A percentile compares a stretch with the other conserved stretches of the same genome.
phyloP scores from a whole-genome alignment of 2,113 vertebrate genomes.

The Clarias magur region DNA sequence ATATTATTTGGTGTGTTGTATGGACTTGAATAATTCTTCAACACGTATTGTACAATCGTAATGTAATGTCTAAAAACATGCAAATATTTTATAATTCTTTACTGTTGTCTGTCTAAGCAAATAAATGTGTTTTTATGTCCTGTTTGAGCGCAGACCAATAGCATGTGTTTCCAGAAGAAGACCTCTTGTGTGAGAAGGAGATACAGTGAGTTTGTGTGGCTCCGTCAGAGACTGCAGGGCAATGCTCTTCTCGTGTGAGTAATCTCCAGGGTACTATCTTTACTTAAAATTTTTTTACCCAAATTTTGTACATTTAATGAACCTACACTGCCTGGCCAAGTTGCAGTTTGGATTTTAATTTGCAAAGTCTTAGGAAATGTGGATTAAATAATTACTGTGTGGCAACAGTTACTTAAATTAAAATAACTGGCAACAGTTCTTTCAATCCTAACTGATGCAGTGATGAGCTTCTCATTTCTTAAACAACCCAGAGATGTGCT shows the following conservation, averaged over 20 bases:
- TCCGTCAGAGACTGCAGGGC: conserved; percentile 85
- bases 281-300: neutral
- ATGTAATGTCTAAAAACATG: neutral
- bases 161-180: conserved; percentile 93
- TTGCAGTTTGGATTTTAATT: too few species aligned
- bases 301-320: too few species aligned
- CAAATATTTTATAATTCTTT: neutral
- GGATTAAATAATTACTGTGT: too few species aligned
- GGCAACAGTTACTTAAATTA: too few species aligned
- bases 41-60: neutral
- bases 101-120: too few species aligned
- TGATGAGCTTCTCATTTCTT: too few species aligned
- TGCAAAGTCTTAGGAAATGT: too few species aligned
- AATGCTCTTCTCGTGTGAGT: conserved; percentile 88
- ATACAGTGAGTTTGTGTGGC: conserved; percentile 95
- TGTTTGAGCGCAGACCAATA: conserved; percentile 80
- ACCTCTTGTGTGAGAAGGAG: conserved; percentile 86
- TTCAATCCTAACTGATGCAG: too few species aligned
- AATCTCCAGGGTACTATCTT: neutral
- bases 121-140: neutral
- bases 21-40: neutral
- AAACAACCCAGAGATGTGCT: too few species aligned
- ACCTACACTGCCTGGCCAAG: too few species aligned
- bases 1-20: neutral
- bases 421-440: too few species aligned